Conservation (phyloP, 2,888 invertebrate genomes). For the Cryptophagus acutangulus region DNA sequence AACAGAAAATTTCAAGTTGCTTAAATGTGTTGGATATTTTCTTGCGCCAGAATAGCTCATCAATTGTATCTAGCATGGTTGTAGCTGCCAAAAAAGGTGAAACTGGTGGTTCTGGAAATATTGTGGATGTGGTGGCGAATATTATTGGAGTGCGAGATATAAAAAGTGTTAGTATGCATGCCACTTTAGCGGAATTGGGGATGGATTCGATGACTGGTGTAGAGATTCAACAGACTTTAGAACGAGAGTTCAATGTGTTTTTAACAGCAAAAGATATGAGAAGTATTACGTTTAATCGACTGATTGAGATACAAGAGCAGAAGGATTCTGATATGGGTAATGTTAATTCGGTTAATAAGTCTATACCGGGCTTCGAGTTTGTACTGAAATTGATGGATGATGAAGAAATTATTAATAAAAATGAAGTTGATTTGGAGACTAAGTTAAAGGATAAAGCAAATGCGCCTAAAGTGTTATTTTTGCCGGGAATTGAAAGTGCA, state of each 20-base stretch:
- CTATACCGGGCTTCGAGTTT: too few species aligned
- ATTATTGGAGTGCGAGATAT: slow-evolving; percentile 56
- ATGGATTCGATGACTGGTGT: slow-evolving; percentile 98
- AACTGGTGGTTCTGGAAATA: slow-evolving; percentile 58
- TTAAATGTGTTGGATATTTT: slow-evolving; percentile 62
- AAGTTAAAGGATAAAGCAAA: too few species aligned
- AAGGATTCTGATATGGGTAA: too few species aligned
- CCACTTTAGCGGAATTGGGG: slow-evolving; percentile 82
- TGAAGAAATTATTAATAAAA: too few species aligned
- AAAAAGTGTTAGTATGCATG: slow-evolving; percentile 65
- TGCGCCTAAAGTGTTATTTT: too few species aligned
- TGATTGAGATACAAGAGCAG: too few species aligned
- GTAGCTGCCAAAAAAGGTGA: slow-evolving; percentile 79
- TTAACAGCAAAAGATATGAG: slow-evolving; percentile 83
- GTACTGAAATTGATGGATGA: too few species aligned
- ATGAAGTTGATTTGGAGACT: too few species aligned
- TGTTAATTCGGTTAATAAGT: too few species aligned
- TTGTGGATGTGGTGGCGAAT: slow-evolving; percentile 62
- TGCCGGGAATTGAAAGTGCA: too few species aligned
- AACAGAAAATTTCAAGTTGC: slow-evolving; percentile 63
- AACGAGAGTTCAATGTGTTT: slow-evolving; percentile 82
- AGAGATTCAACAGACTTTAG: slow-evolving; percentile 89
- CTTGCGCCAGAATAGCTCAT: slow-evolving; percentile 56
- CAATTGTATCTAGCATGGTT: slow-evolving; percentile 78
- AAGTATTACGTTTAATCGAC: slow-evolving; percentile 69